Evolutionary conservation across 2,797 vertebrate genomes (phyloP).

Genomic region (Simalia tracyae): DNA sequence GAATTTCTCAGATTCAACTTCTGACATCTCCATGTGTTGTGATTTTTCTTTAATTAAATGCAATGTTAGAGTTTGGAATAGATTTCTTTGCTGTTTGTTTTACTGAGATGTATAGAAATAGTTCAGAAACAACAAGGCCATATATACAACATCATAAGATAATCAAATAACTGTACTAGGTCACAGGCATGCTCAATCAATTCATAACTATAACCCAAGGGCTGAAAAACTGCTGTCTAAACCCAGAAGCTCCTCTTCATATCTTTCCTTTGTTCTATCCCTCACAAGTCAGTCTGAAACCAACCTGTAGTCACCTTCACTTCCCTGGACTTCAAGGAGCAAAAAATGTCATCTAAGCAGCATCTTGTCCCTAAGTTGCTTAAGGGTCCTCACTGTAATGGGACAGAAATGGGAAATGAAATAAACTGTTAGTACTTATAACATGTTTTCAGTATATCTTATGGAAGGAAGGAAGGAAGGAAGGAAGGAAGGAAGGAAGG

Average conservation of each 20-base stretch:
- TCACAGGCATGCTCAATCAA: not conserved
- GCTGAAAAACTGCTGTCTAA: not conserved
- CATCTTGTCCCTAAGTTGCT: not conserved
- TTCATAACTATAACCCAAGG: not conserved
- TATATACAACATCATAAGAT: not conserved
- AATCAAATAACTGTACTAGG: not conserved
- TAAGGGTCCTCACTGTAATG: no score
- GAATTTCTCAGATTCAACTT: no score
- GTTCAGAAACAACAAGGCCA: not conserved
- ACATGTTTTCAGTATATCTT: no score
- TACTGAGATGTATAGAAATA: not conserved
- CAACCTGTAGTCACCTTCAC: not conserved
- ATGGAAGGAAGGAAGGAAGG: no score
- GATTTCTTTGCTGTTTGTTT: not conserved
- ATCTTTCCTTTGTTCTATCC: not conserved
- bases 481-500: no score
- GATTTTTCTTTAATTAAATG: not conserved
- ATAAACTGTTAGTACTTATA: no score
- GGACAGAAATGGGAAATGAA: not conserved
- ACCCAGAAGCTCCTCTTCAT: not conserved
- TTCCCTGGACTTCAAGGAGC: not conserved
- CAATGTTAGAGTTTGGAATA: not conserved
- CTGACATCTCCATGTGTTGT: not conserved
- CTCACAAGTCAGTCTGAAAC: not conserved
- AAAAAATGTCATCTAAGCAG: not conserved